Evolutionary conservation across 2,797 vertebrate species (phyloP), one percentile per base, ranked within the genome.

Genomic region (Trichosurus vulpecula): DNA sequence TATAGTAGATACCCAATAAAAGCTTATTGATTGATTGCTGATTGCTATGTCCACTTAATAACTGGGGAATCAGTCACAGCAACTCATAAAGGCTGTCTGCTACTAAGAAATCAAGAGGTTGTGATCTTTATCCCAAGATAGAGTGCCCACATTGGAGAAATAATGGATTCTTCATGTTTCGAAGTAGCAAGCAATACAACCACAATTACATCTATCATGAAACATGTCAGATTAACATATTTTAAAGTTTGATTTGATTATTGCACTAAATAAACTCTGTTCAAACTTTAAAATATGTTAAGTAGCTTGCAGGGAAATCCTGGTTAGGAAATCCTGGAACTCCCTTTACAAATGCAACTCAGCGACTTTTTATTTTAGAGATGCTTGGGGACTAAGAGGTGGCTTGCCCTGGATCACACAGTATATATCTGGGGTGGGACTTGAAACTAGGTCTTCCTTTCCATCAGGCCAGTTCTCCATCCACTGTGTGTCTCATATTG

Each of bases 241-340:
- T 74, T 74, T 74, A 74, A 74, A 74, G 35, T 74, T 19, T 91
- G 94, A 94, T 94, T 96, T 61, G 27, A 47, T 74, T 74, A 41
- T 74, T n/a, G 35, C 93, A 96, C 92, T 52, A 94, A 51, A 19
- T 54, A 94, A 92, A 91, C 35, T 92, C 81, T 93, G 27, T 56
- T 92, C 81, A n/a, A n/a, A n/a, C n/a, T n/a, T n/a, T n/a, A n/a
- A n/a, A n/a, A n/a, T n/a, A n/a, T n/a, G n/a, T n/a, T n/a, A n/a
- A 66, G 54, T 47, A 31, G 90, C 25, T 90, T 54, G 19, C 90
- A 90, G 30, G 13, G 29, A 25, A 53, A 53, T 54, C 14, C 29
- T 54, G 53, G 35, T 54, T 35, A 53, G 31, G 11, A 10, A 52
- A 52, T 35, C 52, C 29, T 90, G 31, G 35, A 66, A 66, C 16